Evolutionary conservation across 1,140 invertebrate species (phyloP), one percentile per base, ranked within the genome.

Genomic region (Pseudomyrmex cubaensis): DNA sequence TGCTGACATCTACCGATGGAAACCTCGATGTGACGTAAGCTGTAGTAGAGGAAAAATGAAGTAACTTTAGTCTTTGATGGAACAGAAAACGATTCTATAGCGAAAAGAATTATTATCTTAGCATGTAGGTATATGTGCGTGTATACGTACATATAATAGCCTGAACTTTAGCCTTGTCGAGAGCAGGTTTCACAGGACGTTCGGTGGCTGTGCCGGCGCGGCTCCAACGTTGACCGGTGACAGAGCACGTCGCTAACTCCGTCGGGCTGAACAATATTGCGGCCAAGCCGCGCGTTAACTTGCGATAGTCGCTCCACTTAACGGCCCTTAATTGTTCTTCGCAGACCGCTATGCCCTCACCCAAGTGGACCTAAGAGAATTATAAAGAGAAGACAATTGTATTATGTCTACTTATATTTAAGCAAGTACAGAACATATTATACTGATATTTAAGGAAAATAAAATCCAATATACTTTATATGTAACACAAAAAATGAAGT

Each of bases 181-280:
- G 93, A 63, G 96, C 96, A 62, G 96, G 96, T 93, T 97, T 97
- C 64, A 96, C 96, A 7, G 96, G 96, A 80, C 96, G 94, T 90
- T 96, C 95, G 35, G 94, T 93, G 70, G 96, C 96, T 83, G 95
- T 96, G 20, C 96, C 96, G 62, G 96, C 96, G 46, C 96, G 94
- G 89, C 96, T 96, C 96, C 96, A 97, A 85, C 96, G 95, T 93
- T 97, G 96, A 15, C 96, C 96, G 56, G 96, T 97, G 35, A 97
- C 96, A 25, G 96, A 97, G 92, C 96, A 96, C 20, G 96, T 96
- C 46, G 96, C 96, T 89, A 97, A 92, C 91, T 97, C 96, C 80
- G 96, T 96, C 1, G 96, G 96, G 90, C 96, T 96, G 93, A 97
- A 97, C 78, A 97, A 90, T 88, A 96, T 96, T n/a, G 96, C 96